phyloP scores from a whole-genome alignment of 1,140 invertebrate genomes.

The Olivierus martensii region DNA sequence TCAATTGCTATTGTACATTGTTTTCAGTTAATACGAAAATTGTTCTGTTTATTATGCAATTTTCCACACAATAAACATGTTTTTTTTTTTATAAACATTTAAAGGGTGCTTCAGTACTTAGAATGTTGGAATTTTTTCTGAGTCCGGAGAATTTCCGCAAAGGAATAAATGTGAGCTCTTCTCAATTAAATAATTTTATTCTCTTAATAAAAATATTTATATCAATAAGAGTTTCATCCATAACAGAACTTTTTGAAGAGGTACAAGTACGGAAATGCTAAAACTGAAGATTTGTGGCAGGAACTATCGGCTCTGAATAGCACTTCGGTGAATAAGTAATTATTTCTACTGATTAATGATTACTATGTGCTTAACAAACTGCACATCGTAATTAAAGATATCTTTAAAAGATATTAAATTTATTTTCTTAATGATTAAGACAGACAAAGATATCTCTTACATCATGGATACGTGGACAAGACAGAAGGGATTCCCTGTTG shows the following conservation, averaged over 20 bases:
- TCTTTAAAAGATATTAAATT: no score
- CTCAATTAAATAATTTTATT: no score
- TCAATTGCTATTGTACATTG: background rate
- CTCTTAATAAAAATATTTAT: no score
- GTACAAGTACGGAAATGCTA: conserved; percentile 55
- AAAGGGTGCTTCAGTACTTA: conserved; percentile 70
- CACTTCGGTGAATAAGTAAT: conserved; percentile 13
- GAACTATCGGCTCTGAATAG: conserved; percentile 36
- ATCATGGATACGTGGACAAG: conserved; percentile 86
- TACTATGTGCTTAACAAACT: no score
- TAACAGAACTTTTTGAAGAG: conserved; percentile 28
- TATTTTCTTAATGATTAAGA: no score
- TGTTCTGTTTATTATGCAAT: background rate
- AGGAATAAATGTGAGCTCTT: conserved; percentile 37
- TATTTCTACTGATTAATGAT: no score
- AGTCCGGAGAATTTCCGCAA: conserved; percentile 53
- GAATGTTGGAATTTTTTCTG: conserved; percentile 80
- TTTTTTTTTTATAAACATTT: conserved; percentile 19
- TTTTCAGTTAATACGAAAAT: background rate
- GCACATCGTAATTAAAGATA: no score
- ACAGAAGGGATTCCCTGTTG: conserved; percentile 79
- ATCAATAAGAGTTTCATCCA: conserved; percentile 47
- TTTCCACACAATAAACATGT: no score
- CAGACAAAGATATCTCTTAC: conserved; percentile 57
- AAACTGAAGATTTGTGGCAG: conserved; percentile 58